Evolutionary conservation across 2,797 vertebrate species (phyloP).

Genomic region (Numenius phaeopus): DNA sequence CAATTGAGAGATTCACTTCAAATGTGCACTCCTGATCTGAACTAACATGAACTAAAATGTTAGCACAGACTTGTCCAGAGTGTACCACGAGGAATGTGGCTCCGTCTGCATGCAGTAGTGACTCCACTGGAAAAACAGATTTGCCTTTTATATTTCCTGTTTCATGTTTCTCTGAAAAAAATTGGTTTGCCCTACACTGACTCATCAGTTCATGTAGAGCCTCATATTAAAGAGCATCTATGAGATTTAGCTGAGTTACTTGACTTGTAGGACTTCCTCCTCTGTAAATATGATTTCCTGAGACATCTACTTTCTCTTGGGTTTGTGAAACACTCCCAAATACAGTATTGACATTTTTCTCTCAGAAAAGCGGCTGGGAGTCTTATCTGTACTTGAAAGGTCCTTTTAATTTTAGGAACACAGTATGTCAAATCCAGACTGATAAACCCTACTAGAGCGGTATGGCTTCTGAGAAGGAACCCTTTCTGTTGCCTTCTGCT

Average conservation of each 20-base stretch:
- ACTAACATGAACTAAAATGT: neutral
- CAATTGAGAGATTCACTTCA: neutral
- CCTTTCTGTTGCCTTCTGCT: neutral
- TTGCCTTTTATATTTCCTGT: neutral
- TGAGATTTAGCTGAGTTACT: neutral
- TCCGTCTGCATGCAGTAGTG: neutral
- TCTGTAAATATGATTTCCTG: neutral
- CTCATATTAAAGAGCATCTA: neutral
- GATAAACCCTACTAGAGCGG: neutral
- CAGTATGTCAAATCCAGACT: neutral
- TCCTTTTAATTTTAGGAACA: neutral
- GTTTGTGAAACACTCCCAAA: neutral
- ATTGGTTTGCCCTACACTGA: neutral
- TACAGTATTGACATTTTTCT: neutral
- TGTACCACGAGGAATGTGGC: neutral
- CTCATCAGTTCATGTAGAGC: neutral
- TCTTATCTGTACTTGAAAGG: neutral
- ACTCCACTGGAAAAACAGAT: neutral
- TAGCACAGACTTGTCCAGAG: neutral
- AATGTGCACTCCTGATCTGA: neutral
- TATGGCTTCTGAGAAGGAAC: neutral
- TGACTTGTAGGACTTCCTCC: neutral
- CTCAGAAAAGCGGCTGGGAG: neutral
- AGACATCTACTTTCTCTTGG: neutral
- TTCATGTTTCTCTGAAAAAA: neutral